Conservation (phyloP, 2,113 vertebrate species). For the Hoplias malabaricus region DNA sequence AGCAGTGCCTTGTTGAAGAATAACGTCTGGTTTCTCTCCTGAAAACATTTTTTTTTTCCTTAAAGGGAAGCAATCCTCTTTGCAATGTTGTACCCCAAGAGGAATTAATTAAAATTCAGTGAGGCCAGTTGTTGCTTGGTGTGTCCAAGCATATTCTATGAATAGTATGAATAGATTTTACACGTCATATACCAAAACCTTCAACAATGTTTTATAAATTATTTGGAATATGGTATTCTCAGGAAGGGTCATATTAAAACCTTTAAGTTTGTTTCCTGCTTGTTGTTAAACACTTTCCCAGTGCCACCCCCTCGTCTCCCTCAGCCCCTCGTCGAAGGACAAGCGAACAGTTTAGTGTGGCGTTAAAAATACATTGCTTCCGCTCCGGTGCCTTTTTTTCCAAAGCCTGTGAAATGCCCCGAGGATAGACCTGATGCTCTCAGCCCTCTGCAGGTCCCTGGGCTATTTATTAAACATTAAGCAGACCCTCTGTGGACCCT, state of each 20-base stretch:
- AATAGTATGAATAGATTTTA: too few relatives aligned
- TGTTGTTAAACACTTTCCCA: slow-evolving; percentile 4
- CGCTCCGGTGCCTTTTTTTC: not conserved
- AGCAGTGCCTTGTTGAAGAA: too few relatives aligned
- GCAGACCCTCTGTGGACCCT: slow-evolving; percentile 12
- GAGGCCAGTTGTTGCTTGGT: too few relatives aligned
- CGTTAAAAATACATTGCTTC: slow-evolving; percentile 36
- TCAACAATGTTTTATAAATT: too few relatives aligned
- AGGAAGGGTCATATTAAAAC: not conserved
- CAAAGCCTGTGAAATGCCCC: slow-evolving; percentile 8
- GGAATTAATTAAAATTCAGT: too few relatives aligned
- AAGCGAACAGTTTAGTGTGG: slow-evolving; percentile 31
- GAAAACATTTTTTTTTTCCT: too few relatives aligned
- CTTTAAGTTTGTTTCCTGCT: not conserved
- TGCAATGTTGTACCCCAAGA: too few relatives aligned
- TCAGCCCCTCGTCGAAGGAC: slow-evolving; percentile 26
- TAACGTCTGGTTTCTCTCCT: too few relatives aligned
- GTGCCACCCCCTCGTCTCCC: not conserved
- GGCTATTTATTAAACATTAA: slow-evolving; percentile 46
- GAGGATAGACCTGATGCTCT: slow-evolving; percentile 25
- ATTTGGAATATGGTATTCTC: not conserved
- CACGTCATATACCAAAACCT: too few relatives aligned
- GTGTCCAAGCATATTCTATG: too few relatives aligned
- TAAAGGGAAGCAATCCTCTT: too few relatives aligned
- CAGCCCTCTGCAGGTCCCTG: slow-evolving; percentile 10